Conservation (phyloP, 2,113 vertebrate genomes). For the Pedetes capensis region DNA sequence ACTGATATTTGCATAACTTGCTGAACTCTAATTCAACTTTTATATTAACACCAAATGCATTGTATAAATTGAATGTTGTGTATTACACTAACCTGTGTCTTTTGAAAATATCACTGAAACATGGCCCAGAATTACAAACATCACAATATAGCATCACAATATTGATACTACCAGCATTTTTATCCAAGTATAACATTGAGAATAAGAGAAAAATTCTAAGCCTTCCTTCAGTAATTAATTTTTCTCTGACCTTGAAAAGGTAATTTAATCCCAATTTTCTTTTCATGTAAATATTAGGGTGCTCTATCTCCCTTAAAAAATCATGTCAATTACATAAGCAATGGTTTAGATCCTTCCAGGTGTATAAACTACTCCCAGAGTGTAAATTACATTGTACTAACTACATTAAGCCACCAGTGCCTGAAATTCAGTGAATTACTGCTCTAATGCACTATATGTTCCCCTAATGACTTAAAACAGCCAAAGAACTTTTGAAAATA, state of each 20-base stretch:
- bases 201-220: background rate
- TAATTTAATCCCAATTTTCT: slow-evolving; percentile 55
- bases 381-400: slow-evolving; percentile 69
- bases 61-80: background rate
- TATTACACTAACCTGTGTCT: background rate
- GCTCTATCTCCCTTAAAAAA: slow-evolving; percentile 59
- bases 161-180: background rate
- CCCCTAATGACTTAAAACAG: slow-evolving; percentile 59
- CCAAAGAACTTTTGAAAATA: slow-evolving; percentile 35
- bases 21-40: background rate
- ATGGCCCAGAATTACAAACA: background rate
- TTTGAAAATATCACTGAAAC: background rate
- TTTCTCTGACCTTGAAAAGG: slow-evolving; percentile 58
- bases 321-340: slow-evolving; percentile 62
- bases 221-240: slow-evolving; percentile 16
- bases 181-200: background rate
- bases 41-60: background rate
- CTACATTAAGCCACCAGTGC: slow-evolving; percentile 47
- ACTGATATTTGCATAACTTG: background rate
- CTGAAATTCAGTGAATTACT: slow-evolving; percentile 63
- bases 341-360: slow-evolving; percentile 60
- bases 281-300: slow-evolving; percentile 65
- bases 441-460: slow-evolving; percentile 50
- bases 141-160: background rate
- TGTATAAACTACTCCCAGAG: slow-evolving; percentile 64